Evolutionary conservation across 1,140 invertebrate species (phyloP).

Genomic region (Planococcus citri): DNA sequence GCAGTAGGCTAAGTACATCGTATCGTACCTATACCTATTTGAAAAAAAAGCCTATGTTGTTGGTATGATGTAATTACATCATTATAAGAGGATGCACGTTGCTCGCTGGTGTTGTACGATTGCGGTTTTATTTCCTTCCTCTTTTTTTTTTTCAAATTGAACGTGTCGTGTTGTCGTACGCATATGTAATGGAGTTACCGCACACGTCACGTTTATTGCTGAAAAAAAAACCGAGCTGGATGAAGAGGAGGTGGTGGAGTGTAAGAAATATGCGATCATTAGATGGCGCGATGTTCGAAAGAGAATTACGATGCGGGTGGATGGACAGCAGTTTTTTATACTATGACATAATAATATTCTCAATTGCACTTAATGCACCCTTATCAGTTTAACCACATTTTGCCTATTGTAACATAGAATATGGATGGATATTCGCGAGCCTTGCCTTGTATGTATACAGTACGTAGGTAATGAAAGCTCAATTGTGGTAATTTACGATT

Average conservation of each 20-base stretch:
- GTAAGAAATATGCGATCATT: background rate
- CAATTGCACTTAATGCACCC: conserved; percentile 1
- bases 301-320: background rate
- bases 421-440: too few species aligned
- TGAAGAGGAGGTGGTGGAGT: background rate
- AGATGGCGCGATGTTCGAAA: background rate
- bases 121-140: background rate
- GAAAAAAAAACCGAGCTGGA: background rate
- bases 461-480: too few species aligned
- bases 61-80: background rate
- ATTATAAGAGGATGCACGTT: too few species aligned
- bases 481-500: too few species aligned
- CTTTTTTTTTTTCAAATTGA: background rate
- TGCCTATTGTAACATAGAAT: too few species aligned
- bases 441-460: too few species aligned
- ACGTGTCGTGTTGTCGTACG: background rate
- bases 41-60: background rate
- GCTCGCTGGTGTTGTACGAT: background rate
- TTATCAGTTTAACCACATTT: background rate
- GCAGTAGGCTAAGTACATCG: too few species aligned
- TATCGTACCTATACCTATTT: too few species aligned
- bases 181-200: background rate
- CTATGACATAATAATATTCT: background rate
- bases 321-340: background rate
- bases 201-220: background rate